Percentiles rank a stretch among this genome's conserved stretches.
Conservation (phyloP, 2,888 invertebrate genomes). For the Clivina fossor region DNA sequence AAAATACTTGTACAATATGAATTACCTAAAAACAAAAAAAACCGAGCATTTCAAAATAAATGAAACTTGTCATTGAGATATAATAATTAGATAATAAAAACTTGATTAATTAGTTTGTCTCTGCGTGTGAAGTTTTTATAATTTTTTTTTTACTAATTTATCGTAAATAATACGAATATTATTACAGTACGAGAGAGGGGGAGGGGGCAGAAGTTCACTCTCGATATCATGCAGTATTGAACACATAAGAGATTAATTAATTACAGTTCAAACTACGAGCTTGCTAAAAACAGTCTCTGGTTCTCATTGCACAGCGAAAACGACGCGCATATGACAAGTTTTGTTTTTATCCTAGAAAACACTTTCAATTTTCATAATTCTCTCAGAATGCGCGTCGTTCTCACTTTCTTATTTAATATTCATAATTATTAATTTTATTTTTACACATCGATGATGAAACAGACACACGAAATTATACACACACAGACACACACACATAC, state of each 20-base stretch:
- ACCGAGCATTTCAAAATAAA: slow-evolving; percentile 30
- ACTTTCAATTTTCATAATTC: neutral
- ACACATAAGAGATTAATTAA: slow-evolving; percentile 31
- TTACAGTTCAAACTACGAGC: slow-evolving; percentile 30
- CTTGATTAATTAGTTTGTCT: slow-evolving; percentile 19
- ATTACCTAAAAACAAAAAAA: slow-evolving; percentile 21
- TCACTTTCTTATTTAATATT: neutral
- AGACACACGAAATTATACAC: slow-evolving; percentile 47
- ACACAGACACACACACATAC: slow-evolving; percentile 50
- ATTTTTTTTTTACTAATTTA: neutral
- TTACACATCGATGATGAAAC: slow-evolving; percentile 27
- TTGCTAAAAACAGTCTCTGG: slow-evolving; percentile 46
- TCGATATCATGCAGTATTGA: slow-evolving; percentile 31
- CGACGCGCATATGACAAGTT: slow-evolving; percentile 1
- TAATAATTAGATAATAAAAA: slow-evolving; percentile 12
- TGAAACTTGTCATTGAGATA: slow-evolving; percentile 28
- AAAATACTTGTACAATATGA: no score
- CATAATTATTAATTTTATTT: slow-evolving; percentile 11
- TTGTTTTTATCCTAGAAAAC: neutral
- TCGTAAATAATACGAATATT: neutral
- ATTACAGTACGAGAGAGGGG: neutral
- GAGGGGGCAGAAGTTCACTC: slow-evolving; percentile 10
- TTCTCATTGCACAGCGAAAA: slow-evolving; percentile 48
- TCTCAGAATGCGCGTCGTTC: neutral
- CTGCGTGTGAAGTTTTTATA: slow-evolving; percentile 1